Percentiles rank a stretch among this genome's conserved stretches.
Conservation (phyloP, 2,797 vertebrate species). For the Sebastes iracundus region DNA sequence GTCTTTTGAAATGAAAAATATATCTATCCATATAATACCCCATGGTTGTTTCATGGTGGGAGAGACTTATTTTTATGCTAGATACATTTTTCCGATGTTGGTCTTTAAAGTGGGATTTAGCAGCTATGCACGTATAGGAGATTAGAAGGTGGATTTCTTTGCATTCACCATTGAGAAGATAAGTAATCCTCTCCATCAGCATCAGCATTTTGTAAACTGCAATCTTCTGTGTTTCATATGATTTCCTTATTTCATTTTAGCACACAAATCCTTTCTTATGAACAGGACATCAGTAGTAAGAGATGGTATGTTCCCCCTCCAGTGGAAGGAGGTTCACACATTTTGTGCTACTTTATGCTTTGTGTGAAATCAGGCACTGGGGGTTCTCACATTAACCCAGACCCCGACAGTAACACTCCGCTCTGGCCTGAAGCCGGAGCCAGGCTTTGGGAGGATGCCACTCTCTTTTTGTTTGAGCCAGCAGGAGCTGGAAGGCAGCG, state of each 20-base stretch:
- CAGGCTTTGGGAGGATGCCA: slow-evolving; percentile 39
- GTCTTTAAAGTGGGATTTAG: neutral
- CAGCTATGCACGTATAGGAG: neutral
- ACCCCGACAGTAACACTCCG: slow-evolving; percentile 27
- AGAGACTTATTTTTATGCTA: neutral
- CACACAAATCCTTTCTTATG: neutral
- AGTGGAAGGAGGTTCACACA: slow-evolving; percentile 28
- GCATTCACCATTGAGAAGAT: slow-evolving; percentile 5
- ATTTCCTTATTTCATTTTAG: slow-evolving; percentile 13
- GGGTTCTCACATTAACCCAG: slow-evolving; percentile 39
- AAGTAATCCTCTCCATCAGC: slow-evolving; percentile 32
- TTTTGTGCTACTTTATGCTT: slow-evolving; percentile 15
- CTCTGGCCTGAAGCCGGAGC: slow-evolving; percentile 24
- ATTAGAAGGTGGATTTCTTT: slow-evolving; percentile 48
- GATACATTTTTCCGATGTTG: neutral
- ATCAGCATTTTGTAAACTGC: neutral
- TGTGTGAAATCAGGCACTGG: slow-evolving; percentile 40
- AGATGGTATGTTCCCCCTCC: slow-evolving; percentile 4
- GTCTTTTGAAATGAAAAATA: neutral
- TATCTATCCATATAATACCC: neutral
- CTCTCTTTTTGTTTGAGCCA: slow-evolving; percentile 18
- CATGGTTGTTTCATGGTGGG: neutral
- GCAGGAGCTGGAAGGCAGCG: slow-evolving; percentile 16
- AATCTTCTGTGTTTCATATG: neutral
- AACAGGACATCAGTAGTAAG: neutral